Base-by-base conservation (phyloP, 2,797 vertebrate species). In the Moxostoma hubbsi region DNA sequence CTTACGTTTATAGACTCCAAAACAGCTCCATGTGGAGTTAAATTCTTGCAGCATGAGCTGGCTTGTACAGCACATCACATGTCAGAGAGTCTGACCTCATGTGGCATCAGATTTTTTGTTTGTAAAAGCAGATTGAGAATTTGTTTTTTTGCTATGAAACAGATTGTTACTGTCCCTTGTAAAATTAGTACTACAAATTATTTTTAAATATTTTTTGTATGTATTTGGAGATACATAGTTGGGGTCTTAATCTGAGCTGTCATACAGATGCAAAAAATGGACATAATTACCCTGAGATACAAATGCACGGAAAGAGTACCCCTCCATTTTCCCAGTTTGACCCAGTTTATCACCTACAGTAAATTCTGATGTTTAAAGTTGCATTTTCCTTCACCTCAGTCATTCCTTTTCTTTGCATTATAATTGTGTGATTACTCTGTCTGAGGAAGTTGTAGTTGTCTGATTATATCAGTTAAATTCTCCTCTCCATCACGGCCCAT, bases 281-380 rank as follows among this genome's bases (percentile, higher is more conserved):
- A 72, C 13, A 64, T 71, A 73, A 73, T 79, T 78, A 64, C 16
- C 64, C 24, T 16, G 67, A 74, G 79, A 85, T 85, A 72, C 82
- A 53, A 78, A 81, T 76, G 81, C 86, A 79, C 86, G 89, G 90
- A 90, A 82, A 85, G 87, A 90, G 89, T 87, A 89, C 79, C 57
- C 65, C 46, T 84, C 70, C 79, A 85, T 87, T 88, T 86, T 89
- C 88, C 87, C 24, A 24, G 59, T 82, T 4, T 68, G 11, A 82
- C 89, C 86, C 86, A 85, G 88, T 91, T 88, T 89, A 91, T 90
- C 84, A 86, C 85, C 79, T 87, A 24, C 24, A 24, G 24, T 24
- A 90, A 89, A 91, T 91, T 90, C 88, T 78, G 67, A 86, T 83
- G 73, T 85, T 84, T 78, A 15, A 64, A 82, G 86, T 74, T 80